Percentiles rank a stretch among this genome's conserved stretches.
Conservation (phyloP, 2,113 vertebrate genomes). For the Mormyrus iriodes region DNA sequence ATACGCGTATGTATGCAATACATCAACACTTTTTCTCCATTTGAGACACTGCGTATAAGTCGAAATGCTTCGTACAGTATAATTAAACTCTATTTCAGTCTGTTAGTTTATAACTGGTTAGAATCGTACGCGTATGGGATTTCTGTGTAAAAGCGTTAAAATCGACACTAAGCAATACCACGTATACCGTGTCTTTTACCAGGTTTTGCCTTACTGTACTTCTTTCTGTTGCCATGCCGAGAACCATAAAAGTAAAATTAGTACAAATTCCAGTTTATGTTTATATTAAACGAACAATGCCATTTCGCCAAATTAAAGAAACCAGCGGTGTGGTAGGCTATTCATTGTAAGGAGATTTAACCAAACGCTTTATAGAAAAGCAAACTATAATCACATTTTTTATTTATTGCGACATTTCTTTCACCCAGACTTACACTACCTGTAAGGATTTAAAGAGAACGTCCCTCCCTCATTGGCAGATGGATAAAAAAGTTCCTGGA, state of each 20-base stretch:
- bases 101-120: not conserved
- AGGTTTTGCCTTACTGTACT: not conserved
- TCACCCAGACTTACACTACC: not conserved
- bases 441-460: not conserved
- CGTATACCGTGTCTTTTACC: not conserved
- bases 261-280: not conserved
- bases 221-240: not conserved
- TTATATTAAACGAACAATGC: no score
- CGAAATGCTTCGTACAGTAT: not conserved
- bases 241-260: not conserved
- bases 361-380: not conserved
- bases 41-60: not conserved
- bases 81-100: not conserved
- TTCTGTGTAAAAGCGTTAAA: not conserved
- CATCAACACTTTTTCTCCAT: not conserved
- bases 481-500: not conserved
- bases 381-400: not conserved
- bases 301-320: not conserved
- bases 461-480: not conserved
- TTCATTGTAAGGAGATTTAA: not conserved
- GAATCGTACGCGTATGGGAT: not conserved
- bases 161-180: not conserved
- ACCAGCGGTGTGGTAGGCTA: not conserved
- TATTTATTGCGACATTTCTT: not conserved
- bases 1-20: not conserved